A percentile compares a stretch with the other conserved stretches of the same genome.
Evolutionary conservation across 1,140 invertebrate genomes (phyloP).

Genomic region (Pinna nobilis): DNA sequence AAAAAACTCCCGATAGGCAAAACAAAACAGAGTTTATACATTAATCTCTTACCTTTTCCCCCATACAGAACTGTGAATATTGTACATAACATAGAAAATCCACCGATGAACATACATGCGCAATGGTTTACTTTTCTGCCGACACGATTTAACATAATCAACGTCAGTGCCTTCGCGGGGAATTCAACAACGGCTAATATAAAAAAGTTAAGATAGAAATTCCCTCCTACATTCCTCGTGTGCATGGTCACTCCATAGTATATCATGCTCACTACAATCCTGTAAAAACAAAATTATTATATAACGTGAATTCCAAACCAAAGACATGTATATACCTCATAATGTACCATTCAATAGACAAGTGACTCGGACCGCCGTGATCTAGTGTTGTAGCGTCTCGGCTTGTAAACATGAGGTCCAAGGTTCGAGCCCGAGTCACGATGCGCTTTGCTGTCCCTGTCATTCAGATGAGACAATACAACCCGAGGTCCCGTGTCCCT

Average conservation of each 20-base stretch:
- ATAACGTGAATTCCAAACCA: not conserved
- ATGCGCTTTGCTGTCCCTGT: not conserved
- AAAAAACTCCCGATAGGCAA: too few species aligned
- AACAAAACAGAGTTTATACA: too few species aligned
- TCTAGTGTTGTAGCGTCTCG: not conserved
- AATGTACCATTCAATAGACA: too few species aligned
- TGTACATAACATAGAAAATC: conserved; percentile 41
- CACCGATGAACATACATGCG: conserved; percentile 50
- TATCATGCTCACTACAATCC: conserved; percentile 82
- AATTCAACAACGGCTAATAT: conserved; percentile 82
- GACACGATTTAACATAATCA: conserved; percentile 64
- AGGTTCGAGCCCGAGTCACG: not conserved
- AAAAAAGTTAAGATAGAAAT: conserved; percentile 60
- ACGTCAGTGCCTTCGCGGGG: conserved; percentile 82
- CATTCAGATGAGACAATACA: not conserved
- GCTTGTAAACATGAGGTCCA: not conserved
- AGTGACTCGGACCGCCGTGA: not conserved
- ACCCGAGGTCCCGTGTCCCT: too few species aligned
- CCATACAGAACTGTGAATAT: conserved; percentile 49
- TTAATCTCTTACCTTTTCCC: conserved; percentile 25
- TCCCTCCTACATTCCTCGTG: conserved; percentile 42
- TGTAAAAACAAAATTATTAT: conserved; percentile 40
- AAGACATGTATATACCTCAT: not conserved
- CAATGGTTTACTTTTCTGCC: conserved; percentile 46
- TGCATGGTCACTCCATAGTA: conserved; percentile 80